Percentiles rank a stretch among this genome's conserved stretches.
Conservation (phyloP, 1,140 invertebrate species). For the Cataglyphis hispanica region DNA sequence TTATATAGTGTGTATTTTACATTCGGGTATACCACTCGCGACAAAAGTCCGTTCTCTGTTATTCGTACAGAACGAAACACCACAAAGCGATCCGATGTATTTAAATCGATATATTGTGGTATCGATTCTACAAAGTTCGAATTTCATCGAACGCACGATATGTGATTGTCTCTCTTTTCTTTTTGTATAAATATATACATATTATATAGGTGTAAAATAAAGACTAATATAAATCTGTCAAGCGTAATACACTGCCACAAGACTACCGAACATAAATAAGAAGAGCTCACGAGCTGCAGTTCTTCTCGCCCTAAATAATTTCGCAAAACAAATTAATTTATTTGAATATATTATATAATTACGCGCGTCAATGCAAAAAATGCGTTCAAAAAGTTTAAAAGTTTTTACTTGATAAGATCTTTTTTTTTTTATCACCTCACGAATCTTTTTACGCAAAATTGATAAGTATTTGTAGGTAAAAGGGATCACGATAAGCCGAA, state of each 20-base stretch:
- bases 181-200: constrained; percentile 71
- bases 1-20: not conserved
- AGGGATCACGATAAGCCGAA: not conserved
- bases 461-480: constrained; percentile 1
- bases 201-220: constrained; percentile 76
- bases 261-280: constrained; percentile 43
- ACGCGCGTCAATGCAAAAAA: constrained; percentile 3
- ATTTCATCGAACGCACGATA: constrained; percentile 41
- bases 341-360: not conserved
- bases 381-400: not conserved
- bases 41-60: not conserved
- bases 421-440: not conserved
- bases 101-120: not conserved
- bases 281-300: not conserved
- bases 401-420: too few species aligned
- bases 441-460: not conserved
- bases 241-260: constrained; percentile 74
- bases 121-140: constrained; percentile 29
- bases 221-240: constrained; percentile 69
- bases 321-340: constrained; percentile 16
- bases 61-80: not conserved
- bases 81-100: not conserved
- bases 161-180: constrained; percentile 55
- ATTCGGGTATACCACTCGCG: not conserved
- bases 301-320: constrained; percentile 15